These are phyloP conservation scores for Coregonus suidteri DNA, from an alignment of 2,797 vertebrate species.

Conservation along the genomic window DNA sequence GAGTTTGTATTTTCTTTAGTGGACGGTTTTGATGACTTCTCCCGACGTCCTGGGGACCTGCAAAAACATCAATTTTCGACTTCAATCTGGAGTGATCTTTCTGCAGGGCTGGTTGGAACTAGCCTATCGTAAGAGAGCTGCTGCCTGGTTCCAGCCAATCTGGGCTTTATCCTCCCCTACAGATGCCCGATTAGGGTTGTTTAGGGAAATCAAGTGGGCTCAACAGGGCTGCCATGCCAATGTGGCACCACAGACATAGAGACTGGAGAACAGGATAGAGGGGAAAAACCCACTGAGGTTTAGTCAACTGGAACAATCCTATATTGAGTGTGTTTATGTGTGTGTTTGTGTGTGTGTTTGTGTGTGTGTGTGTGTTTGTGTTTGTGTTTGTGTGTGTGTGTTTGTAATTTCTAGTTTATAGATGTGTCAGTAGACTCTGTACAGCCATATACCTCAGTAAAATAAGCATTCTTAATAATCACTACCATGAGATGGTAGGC, in stretches of 20 bases:
- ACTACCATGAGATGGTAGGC: conserved; percentile 1
- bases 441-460: conserved; percentile 9
- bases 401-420: conserved; percentile 7
- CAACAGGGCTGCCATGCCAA: conserved; percentile 60
- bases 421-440: conserved; percentile 12
- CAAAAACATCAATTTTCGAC: no score
- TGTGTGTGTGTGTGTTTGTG: conserved; percentile 9
- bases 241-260: conserved; percentile 39
- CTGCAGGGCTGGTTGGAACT: conserved; percentile 57
- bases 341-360: conserved; percentile 13
- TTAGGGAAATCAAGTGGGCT: conserved; percentile 68
- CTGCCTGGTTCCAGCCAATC: conserved; percentile 62
- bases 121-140: conserved; percentile 65
- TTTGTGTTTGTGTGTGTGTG: conserved; percentile 9
- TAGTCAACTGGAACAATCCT: conserved; percentile 32
- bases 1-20: no score
- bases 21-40: no score
- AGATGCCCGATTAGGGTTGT: conserved; percentile 76
- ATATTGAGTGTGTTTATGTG: conserved; percentile 16
- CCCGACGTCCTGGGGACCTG: no score
- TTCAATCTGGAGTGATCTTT: no score
- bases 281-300: conserved; percentile 42
- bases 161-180: conserved; percentile 73
- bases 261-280: conserved; percentile 45
- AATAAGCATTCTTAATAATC: conserved; percentile 19